Percentiles rank a stretch among this genome's conserved stretches.
Evolutionary conservation across 2,113 vertebrate species (phyloP).

Genomic region (Cinclus mexicanus): DNA sequence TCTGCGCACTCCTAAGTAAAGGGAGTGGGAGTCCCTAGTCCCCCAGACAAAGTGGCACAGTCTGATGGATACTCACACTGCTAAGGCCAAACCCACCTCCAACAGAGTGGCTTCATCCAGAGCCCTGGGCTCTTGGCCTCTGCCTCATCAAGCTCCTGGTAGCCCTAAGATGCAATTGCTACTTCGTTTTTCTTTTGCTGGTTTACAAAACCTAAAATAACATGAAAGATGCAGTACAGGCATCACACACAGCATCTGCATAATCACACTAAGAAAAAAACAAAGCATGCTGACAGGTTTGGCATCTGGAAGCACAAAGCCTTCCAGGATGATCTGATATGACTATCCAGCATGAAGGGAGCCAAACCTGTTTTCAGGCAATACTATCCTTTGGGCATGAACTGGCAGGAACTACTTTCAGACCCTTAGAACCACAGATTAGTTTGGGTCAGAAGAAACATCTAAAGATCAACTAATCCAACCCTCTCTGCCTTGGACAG

Average conservation of each 20-base stretch:
- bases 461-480: not conserved
- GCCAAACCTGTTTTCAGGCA: not conserved
- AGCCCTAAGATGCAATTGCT: not conserved
- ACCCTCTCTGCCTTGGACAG: rapidly evolving
- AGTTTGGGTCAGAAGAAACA: not conserved
- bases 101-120: not conserved
- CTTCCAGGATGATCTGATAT: not conserved
- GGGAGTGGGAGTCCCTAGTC: not conserved
- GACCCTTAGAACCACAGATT: not conserved
- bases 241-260: not conserved
- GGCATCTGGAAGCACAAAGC: not conserved
- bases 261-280: not conserved
- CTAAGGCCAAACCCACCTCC: not conserved
- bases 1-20: not conserved
- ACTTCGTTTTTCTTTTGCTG: not conserved
- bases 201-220: not conserved
- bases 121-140: not conserved
- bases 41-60: not conserved
- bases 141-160: not conserved
- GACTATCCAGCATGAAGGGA: not conserved
- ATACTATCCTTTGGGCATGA: not conserved
- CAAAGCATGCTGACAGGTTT: not conserved
- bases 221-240: rapidly evolving
- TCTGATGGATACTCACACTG: not conserved
- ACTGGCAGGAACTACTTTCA: not conserved